Conservation (phyloP, 2,888 invertebrate genomes). For the Callyntrura sp. region DNA sequence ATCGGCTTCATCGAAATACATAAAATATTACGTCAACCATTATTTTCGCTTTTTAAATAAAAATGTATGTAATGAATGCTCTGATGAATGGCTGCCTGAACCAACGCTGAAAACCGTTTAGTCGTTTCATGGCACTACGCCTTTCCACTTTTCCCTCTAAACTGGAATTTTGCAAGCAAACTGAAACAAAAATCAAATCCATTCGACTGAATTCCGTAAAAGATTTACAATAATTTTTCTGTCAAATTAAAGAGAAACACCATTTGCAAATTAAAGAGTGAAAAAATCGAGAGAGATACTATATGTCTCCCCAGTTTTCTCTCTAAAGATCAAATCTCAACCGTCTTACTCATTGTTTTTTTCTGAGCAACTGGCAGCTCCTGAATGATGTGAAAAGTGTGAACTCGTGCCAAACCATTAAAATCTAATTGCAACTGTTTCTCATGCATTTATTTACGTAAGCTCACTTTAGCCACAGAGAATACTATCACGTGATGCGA, state of each 20-base stretch:
- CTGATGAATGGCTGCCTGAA: too few relatives aligned
- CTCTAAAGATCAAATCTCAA: not conserved
- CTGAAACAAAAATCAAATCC: too few relatives aligned
- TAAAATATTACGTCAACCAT: too few relatives aligned
- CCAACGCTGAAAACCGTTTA: too few relatives aligned
- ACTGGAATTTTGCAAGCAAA: too few relatives aligned
- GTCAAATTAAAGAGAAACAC: not conserved
- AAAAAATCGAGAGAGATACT: slow-evolving; percentile 13
- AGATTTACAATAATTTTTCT: slow-evolving; percentile 22
- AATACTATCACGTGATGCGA: slow-evolving; percentile 55
- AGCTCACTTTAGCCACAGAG: slow-evolving; percentile 35
- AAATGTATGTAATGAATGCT: too few relatives aligned
- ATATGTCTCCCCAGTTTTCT: not conserved
- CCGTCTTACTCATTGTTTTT: not conserved
- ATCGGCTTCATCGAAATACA: too few relatives aligned
- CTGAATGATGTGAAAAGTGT: slow-evolving; percentile 60
- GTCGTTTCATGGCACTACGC: too few relatives aligned
- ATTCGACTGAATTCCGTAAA: too few relatives aligned
- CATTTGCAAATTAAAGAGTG: slow-evolving; percentile 52
- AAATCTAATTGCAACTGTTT: slow-evolving; percentile 63
- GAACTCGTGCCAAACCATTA: slow-evolving; percentile 76
- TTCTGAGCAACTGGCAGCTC: slow-evolving; percentile 22
- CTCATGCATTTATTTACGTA: slow-evolving; percentile 43
- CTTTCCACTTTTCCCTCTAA: too few relatives aligned
- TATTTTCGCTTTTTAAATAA: too few relatives aligned